Percentiles rank a stretch among this genome's conserved stretches.
Evolutionary conservation across 1,140 invertebrate genomes (phyloP).

Genomic region (Ips typographus): DNA sequence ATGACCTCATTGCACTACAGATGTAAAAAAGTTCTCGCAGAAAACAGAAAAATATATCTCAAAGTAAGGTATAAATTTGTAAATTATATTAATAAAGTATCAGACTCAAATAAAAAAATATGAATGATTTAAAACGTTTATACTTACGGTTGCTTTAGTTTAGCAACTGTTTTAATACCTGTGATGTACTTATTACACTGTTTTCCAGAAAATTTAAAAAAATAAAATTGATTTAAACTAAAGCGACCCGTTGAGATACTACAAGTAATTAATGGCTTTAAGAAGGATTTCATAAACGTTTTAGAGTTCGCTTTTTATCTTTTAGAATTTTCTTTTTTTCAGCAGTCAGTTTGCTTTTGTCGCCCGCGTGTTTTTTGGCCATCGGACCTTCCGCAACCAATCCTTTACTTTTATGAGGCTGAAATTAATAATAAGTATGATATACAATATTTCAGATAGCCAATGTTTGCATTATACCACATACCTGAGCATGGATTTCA

Average conservation of each 20-base stretch:
- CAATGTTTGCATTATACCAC: background rate
- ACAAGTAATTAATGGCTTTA: constrained; percentile 4
- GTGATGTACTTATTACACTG: background rate
- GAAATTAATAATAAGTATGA: constrained; percentile 11
- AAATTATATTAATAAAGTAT: background rate
- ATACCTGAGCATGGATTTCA: constrained; percentile 85
- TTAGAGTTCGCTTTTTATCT: constrained; percentile 85
- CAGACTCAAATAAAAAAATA: background rate
- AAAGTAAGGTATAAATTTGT: background rate
- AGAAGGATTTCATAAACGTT: constrained; percentile 72
- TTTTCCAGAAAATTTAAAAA: background rate
- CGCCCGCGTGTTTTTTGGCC: constrained; percentile 81
- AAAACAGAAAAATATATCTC: constrained; percentile 2
- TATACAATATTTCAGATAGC: background rate
- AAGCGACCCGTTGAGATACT: background rate
- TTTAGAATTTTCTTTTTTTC: constrained; percentile 77
- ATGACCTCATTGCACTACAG: constrained; percentile 20
- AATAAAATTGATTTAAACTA: constrained; percentile 1
- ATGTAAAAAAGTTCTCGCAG: background rate
- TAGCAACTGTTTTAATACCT: background rate
- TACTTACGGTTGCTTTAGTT: background rate
- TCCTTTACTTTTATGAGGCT: constrained; percentile 54
- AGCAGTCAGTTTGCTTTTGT: constrained; percentile 67
- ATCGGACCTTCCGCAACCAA: constrained; percentile 66
- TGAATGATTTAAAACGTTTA: background rate